phyloP scores from a whole-genome alignment of 2,113 vertebrate genomes.

The Pogonocichla stellata region DNA sequence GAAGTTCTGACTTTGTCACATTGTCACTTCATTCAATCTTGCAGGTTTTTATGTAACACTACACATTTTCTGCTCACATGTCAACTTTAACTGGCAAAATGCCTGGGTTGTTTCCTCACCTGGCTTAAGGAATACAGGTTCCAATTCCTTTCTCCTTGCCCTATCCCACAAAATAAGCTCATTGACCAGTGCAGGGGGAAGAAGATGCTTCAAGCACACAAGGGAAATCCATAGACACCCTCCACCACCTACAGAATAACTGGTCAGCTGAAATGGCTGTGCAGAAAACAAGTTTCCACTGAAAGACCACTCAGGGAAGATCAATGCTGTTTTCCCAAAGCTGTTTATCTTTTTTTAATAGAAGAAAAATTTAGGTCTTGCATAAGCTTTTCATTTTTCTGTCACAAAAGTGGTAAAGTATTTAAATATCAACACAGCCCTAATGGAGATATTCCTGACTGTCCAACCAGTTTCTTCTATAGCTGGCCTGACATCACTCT shows the following conservation, averaged over 20 bases:
- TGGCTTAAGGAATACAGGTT: neutral
- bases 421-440: neutral
- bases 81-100: neutral
- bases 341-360: neutral
- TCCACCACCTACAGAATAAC: neutral
- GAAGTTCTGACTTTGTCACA: neutral
- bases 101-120: neutral
- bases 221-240: neutral
- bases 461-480: neutral
- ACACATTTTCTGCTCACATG: neutral
- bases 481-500: neutral
- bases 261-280: neutral
- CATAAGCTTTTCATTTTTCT: neutral
- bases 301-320: neutral
- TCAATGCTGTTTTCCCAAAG: neutral
- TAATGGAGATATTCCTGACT: neutral
- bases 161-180: neutral
- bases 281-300: neutral
- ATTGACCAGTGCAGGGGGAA: neutral
- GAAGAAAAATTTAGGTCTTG: neutral
- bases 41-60: neutral
- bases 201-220: neutral
- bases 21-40: neutral
- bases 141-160: rapidly evolving
- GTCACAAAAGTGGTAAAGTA: neutral